Evolutionary conservation across 1,140 invertebrate genomes (phyloP).

Genomic region (Monomorium pharaonis): DNA sequence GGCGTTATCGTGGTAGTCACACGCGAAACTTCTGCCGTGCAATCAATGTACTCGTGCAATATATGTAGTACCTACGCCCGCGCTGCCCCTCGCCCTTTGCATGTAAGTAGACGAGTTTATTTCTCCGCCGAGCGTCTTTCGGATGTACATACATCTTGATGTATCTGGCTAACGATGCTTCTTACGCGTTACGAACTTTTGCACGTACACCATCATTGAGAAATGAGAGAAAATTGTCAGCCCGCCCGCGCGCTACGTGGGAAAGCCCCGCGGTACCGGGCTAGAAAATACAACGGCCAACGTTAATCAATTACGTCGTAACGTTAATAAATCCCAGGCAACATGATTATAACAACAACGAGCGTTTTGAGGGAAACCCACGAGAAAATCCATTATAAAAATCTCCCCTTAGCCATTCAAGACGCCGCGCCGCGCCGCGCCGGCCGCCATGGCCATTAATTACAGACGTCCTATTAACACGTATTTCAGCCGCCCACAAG

Average conservation of each 20-base stretch:
- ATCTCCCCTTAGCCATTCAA: slow-evolving; percentile 38
- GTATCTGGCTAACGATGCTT: not conserved
- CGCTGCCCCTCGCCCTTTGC: not conserved
- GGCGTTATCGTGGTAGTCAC: not conserved
- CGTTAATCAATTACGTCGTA: slow-evolving; percentile 51
- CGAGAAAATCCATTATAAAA: slow-evolving; percentile 48
- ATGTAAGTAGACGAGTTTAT: not conserved
- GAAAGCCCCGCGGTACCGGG: not conserved
- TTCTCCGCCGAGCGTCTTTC: not conserved
- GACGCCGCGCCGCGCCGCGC: not conserved
- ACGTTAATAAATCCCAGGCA: slow-evolving; percentile 49
- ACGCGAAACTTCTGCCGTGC: not conserved
- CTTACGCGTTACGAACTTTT: not conserved
- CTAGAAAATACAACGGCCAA: slow-evolving; percentile 32
- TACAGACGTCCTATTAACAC: slow-evolving; percentile 49
- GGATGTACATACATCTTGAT: not conserved
- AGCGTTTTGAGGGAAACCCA: slow-evolving; percentile 42
- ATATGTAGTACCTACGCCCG: not conserved
- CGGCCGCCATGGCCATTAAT: slow-evolving; percentile 31
- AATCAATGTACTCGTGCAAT: not conserved
- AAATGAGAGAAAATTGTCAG: slow-evolving; percentile 9
- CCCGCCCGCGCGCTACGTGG: no score
- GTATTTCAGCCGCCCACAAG: slow-evolving; percentile 2
- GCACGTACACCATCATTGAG: not conserved
- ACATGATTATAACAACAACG: slow-evolving; percentile 49